Percentiles rank a stretch among this genome's conserved stretches.
Evolutionary conservation across 92 coral and sea anemone species (phyloP).

Genomic region (Porites rus): DNA sequence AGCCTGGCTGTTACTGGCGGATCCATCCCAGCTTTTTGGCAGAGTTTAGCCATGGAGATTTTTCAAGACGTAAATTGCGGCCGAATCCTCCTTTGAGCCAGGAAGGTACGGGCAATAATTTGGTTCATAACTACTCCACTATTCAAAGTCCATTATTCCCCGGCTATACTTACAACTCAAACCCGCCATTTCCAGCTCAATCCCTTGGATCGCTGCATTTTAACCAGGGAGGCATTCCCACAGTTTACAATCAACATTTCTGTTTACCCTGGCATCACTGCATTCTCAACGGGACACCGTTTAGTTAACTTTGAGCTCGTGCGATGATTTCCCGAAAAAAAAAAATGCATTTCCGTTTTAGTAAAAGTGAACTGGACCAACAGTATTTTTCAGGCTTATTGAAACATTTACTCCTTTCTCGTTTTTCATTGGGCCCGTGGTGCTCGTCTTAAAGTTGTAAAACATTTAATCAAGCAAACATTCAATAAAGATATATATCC

Average conservation of each 20-base stretch:
- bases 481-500: too few relatives aligned
- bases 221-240: too few relatives aligned
- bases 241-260: slow-evolving; percentile 15
- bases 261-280: slow-evolving; percentile 28
- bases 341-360: too few relatives aligned
- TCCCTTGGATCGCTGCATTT: not conserved
- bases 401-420: too few relatives aligned
- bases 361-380: too few relatives aligned
- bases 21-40: slow-evolving; percentile 32
- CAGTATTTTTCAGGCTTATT: too few relatives aligned
- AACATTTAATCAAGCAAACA: too few relatives aligned
- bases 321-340: not conserved
- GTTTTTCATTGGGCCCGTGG: too few relatives aligned
- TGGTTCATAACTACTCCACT: not conserved
- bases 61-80: slow-evolving; percentile 13
- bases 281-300: not conserved
- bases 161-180: slow-evolving; percentile 1
- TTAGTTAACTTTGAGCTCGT: not conserved
- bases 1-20: slow-evolving; percentile 27
- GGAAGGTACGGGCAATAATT: not conserved
- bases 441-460: too few relatives aligned
- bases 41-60: slow-evolving; percentile 28
- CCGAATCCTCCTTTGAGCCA: not conserved
- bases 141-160: not conserved
- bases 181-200: not conserved